Conservation (phyloP, 1,140 invertebrate genomes). For the Orchestia grillus region DNA sequence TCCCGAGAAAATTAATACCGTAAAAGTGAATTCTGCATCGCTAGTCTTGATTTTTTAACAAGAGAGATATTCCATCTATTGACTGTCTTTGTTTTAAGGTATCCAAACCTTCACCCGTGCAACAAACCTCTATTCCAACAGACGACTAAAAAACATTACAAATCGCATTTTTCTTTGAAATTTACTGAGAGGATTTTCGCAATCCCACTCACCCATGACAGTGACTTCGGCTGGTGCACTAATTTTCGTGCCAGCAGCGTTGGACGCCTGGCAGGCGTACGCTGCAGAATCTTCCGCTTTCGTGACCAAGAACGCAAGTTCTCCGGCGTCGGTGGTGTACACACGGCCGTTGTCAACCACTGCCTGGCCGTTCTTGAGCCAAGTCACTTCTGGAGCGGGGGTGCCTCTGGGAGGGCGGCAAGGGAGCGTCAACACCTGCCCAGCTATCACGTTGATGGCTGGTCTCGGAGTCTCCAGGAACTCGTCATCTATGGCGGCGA, state of each 20-base stretch:
- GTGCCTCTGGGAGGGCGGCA: constrained; percentile 64
- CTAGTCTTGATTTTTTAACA: neutral
- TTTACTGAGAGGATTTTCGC: neutral
- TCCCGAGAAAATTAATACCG: no score
- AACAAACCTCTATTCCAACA: neutral
- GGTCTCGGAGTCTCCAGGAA: constrained; percentile 57
- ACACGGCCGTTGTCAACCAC: constrained; percentile 59
- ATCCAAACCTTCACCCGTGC: neutral
- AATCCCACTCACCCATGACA: constrained; percentile 70
- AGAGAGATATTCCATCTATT: neutral
- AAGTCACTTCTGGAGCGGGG: constrained; percentile 59
- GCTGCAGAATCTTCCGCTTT: constrained; percentile 74
- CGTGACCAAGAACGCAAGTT: constrained; percentile 77
- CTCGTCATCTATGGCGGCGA: constrained; percentile 57
- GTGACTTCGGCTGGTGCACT: constrained; percentile 70
- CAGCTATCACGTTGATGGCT: constrained; percentile 57
- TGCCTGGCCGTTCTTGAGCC: constrained; percentile 57
- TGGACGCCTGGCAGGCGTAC: constrained; percentile 72
- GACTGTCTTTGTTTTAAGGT: neutral
- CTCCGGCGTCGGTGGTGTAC: constrained; percentile 42
- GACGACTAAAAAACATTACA: neutral
- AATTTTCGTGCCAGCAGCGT: constrained; percentile 71
- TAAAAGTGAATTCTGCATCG: no score
- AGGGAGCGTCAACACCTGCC: constrained; percentile 57
- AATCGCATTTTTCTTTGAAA: neutral